phyloP scores from a whole-genome alignment of 2,888 invertebrate species.

The Tortrix viridana region DNA sequence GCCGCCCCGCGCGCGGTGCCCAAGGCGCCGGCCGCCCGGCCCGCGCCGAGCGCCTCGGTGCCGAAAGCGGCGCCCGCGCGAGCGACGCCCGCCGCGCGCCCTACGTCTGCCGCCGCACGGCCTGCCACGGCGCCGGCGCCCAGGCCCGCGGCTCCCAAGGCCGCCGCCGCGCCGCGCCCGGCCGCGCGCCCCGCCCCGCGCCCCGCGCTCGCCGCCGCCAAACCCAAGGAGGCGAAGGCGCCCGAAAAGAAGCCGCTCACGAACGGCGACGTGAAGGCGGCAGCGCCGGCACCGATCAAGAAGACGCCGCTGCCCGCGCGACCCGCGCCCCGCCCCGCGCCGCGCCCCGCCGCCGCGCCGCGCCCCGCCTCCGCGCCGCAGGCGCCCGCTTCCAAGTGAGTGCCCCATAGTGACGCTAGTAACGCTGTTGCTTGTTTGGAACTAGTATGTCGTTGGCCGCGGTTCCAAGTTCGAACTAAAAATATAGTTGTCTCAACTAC shows the following conservation, averaged over 20 bases:
- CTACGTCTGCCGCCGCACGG: conserved; percentile 33
- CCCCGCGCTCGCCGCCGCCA: conserved; percentile 50
- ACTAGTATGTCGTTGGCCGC: no score
- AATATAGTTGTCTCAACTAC: no score
- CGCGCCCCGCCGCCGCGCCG: conserved; percentile 44
- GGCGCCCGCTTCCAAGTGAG: conserved; percentile 51
- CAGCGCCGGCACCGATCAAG: conserved; percentile 38
- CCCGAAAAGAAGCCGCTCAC: conserved; percentile 80
- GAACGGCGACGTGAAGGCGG: conserved; percentile 82
- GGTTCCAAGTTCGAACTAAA: no score
- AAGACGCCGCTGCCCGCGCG: conserved; percentile 40
- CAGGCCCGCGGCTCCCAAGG: no score
- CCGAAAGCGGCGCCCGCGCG: conserved; percentile 36
- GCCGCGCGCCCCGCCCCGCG: conserved; percentile 35
- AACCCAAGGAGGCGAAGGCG: conserved; percentile 51
- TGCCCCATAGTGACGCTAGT: background rate
- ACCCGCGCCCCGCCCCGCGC: conserved; percentile 49
- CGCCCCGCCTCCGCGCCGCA: conserved; percentile 44
- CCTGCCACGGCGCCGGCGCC: conserved; percentile 14
- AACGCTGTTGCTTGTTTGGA: no score
- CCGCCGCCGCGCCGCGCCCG: conserved; percentile 43
- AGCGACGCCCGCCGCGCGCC: conserved; percentile 39
- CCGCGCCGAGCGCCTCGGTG: conserved; percentile 41
- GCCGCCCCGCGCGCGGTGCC: conserved; percentile 40
- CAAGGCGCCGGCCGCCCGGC: conserved; percentile 42